phyloP scores from a whole-genome alignment of 2,113 vertebrate genomes.

The Pomatostomus ruficeps region DNA sequence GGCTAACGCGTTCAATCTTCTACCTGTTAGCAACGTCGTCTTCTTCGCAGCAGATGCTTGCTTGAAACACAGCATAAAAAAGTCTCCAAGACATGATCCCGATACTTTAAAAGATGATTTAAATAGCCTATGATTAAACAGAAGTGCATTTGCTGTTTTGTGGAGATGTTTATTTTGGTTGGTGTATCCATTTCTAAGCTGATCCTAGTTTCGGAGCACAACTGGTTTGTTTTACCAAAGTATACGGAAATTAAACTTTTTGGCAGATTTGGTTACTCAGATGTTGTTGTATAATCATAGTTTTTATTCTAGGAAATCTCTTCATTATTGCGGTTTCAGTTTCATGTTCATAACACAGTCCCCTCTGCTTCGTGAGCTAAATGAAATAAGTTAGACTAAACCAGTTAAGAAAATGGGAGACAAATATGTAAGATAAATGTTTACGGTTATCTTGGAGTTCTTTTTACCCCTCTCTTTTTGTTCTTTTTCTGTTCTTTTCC shows the following conservation, averaged over 20 bases:
- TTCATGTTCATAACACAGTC: conserved; percentile 52
- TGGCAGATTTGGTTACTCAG: conserved; percentile 68
- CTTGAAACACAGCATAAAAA: background rate
- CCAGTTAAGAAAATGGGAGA: conserved; percentile 14
- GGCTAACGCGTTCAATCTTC: background rate
- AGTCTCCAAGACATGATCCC: background rate
- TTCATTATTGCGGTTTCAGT: conserved; percentile 72
- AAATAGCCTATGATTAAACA: background rate
- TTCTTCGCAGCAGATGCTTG: background rate
- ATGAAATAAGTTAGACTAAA: conserved; percentile 59
- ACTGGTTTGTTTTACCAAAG: conserved; percentile 56
- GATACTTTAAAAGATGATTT: background rate
- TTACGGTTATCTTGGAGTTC: background rate
- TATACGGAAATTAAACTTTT: conserved; percentile 63
- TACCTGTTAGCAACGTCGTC: background rate
- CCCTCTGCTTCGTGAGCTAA: conserved; percentile 33
- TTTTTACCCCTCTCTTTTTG: fast-evolving
- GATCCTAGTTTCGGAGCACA: conserved; percentile 41
- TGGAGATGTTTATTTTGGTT: conserved; percentile 59
- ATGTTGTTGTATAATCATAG: conserved; percentile 68
- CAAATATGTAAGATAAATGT: background rate
- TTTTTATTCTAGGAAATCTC: conserved; percentile 74
- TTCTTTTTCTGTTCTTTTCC: background rate
- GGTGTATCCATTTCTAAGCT: conserved; percentile 48
- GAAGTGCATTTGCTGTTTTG: conserved; percentile 36